A percentile compares a stretch with the other conserved stretches of the same genome.
Conservation (phyloP, 2,113 vertebrate species). For the Oncorhynchus gorbuscha region DNA sequence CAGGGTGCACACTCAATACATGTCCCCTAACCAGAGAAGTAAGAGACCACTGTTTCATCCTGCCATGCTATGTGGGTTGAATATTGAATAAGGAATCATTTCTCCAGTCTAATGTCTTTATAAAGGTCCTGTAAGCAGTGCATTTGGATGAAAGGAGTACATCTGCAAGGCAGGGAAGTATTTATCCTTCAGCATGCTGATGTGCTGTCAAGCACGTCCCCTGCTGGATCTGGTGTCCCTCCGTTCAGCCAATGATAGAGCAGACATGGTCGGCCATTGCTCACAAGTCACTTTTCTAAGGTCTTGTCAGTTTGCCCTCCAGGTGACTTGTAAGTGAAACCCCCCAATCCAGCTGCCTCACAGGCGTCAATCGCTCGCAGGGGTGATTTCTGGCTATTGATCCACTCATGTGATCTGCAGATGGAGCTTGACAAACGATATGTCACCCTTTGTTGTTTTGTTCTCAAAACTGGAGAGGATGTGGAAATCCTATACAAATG, state of each 20-base stretch:
- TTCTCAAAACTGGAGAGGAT: slow-evolving; percentile 27
- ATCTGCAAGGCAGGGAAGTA: background rate
- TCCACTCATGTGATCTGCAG: slow-evolving; percentile 46
- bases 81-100: slow-evolving; percentile 23
- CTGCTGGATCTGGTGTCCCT: slow-evolving; percentile 39
- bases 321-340: slow-evolving; percentile 64
- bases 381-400: slow-evolving; percentile 62
- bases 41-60: slow-evolving; percentile 15
- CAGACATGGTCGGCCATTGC: slow-evolving; percentile 44
- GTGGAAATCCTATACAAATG: slow-evolving; percentile 9
- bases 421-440: slow-evolving; percentile 27
- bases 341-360: slow-evolving; percentile 31
- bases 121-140: slow-evolving; percentile 13
- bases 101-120: slow-evolving; percentile 12
- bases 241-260: slow-evolving; percentile 34
- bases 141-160: slow-evolving; percentile 2
- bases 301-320: slow-evolving; percentile 48
- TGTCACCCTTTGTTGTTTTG: slow-evolving; percentile 12
- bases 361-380: slow-evolving; percentile 34
- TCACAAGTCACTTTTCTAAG: slow-evolving; percentile 49
- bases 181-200: background rate
- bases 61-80: slow-evolving; percentile 7
- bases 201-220: slow-evolving; percentile 21
- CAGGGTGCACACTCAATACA: slow-evolving; percentile 17
- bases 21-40: slow-evolving; percentile 20